A percentile compares a stretch with the other conserved stretches of the same genome.
phyloP scores from a whole-genome alignment of 2,888 invertebrate genomes.

The Conus canariensis region DNA sequence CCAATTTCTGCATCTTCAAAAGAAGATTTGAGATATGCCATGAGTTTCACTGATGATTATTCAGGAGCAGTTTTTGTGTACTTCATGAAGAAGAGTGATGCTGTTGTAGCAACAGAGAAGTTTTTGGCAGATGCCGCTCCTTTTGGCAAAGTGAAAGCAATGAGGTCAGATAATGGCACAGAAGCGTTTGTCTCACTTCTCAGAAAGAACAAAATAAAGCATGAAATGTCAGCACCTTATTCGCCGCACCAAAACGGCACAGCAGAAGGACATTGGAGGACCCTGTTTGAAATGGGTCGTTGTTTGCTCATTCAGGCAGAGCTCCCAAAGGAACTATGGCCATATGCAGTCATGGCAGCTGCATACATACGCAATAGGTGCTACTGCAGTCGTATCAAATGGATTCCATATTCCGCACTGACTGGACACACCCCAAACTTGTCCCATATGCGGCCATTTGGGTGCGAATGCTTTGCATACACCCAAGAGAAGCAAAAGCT shows the following conservation, averaged over 20 bases:
- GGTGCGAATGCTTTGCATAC: slow-evolving; percentile 46
- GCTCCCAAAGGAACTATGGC: slow-evolving; percentile 51
- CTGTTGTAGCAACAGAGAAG: slow-evolving; percentile 41
- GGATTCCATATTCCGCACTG: too few species aligned
- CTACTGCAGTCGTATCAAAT: slow-evolving; percentile 45
- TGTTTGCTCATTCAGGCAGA: slow-evolving; percentile 46
- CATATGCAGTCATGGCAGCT: slow-evolving; percentile 42
- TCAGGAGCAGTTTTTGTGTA: slow-evolving; percentile 44
- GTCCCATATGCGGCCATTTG: slow-evolving; percentile 45
- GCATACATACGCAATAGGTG: slow-evolving; percentile 34
- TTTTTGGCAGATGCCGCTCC: slow-evolving; percentile 45
- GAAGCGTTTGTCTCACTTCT: neutral
- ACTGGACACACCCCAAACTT: too few species aligned
- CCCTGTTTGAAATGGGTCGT: slow-evolving; percentile 52
- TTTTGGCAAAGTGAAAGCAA: slow-evolving; percentile 27
- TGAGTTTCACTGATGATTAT: slow-evolving; percentile 50
- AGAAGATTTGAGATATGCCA: slow-evolving; percentile 47
- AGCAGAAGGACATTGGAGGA: slow-evolving; percentile 50
- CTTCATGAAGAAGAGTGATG: slow-evolving; percentile 48
- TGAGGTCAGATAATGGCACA: slow-evolving; percentile 1
- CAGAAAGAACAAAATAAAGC: neutral
- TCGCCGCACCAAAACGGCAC: slow-evolving; percentile 46
- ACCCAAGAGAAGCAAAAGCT: slow-evolving; percentile 43
- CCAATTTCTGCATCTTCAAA: slow-evolving; percentile 33
- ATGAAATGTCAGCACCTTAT: slow-evolving; percentile 1